Percentiles rank a stretch among this genome's conserved stretches.
Conservation (phyloP, 2,113 vertebrate genomes). For the Megaceryle torquata region DNA sequence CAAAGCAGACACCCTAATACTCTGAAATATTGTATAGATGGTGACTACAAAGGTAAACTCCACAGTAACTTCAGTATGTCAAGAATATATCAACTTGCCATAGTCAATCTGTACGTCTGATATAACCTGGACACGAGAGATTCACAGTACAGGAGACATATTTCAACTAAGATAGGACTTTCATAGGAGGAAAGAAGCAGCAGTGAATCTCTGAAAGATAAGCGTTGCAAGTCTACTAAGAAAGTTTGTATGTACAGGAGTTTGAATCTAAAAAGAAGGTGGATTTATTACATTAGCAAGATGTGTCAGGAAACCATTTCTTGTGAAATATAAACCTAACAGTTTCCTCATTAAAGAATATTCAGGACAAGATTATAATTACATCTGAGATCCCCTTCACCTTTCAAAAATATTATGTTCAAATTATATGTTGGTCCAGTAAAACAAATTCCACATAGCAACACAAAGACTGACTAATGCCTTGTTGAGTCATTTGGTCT, state of each 20-base stretch:
- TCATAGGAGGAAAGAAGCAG: background rate
- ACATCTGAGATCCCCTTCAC: background rate
- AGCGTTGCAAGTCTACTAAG: background rate
- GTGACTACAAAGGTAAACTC: background rate
- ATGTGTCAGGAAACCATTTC: background rate
- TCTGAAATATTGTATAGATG: background rate
- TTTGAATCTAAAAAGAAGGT: background rate
- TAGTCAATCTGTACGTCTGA: background rate
- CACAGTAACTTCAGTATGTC: background rate
- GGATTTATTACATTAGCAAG: background rate
- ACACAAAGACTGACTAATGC: background rate
- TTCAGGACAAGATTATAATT: background rate
- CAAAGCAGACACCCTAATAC: background rate
- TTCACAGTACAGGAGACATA: fast-evolving
- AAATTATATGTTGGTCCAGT: background rate
- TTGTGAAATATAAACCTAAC: background rate
- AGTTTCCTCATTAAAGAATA: background rate
- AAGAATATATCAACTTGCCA: background rate
- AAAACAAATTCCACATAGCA: background rate
- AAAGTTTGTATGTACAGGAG: background rate
- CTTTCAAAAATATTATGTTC: background rate
- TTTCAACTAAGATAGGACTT: background rate
- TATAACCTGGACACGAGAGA: fast-evolving
- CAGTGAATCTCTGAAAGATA: background rate
- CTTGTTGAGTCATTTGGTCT: background rate